These are phyloP conservation scores for Drosophila pseudoananassae DNA, from an alignment of 1,140 invertebrate species.

Conservation along the genomic window DNA sequence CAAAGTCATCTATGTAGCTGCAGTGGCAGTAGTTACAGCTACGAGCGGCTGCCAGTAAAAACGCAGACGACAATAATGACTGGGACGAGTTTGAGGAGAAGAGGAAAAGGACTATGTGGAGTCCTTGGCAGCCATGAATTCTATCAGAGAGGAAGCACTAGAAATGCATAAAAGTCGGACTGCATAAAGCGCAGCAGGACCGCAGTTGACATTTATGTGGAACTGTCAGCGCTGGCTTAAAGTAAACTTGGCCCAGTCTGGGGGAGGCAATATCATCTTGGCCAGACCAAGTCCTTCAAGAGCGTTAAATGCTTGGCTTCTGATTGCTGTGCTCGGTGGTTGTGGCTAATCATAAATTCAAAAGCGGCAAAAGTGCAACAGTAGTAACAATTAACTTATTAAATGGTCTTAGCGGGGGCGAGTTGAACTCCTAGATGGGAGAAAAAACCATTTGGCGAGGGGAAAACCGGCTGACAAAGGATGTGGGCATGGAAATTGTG, in stretches of 20 bases:
- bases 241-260: conserved; percentile 45
- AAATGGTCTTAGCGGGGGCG: conserved; percentile 55
- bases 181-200: conserved; percentile 75
- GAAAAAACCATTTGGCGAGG: conserved; percentile 3
- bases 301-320: conserved; percentile 49
- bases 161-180: conserved; percentile 79
- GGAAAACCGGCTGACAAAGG: conserved; percentile 39
- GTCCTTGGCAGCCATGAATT: conserved; percentile 57
- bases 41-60: conserved; percentile 50
- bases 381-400: conserved; percentile 83
- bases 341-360: conserved; percentile 75
- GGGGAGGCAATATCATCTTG: neutral
- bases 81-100: conserved; percentile 21
- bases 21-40: conserved; percentile 30
- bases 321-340: conserved; percentile 25
- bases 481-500: conserved; percentile 48
- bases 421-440: neutral
- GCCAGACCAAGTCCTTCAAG: conserved; percentile 26
- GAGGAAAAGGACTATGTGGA: conserved; percentile 38
- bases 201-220: conserved; percentile 72
- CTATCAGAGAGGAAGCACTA: conserved; percentile 66
- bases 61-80: conserved; percentile 77
- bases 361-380: conserved; percentile 75
- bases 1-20: conserved; percentile 64
- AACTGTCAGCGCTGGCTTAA: conserved; percentile 58